Base-by-base conservation (phyloP, 1,140 invertebrate genomes). In the Drosophila serrata region DNA sequence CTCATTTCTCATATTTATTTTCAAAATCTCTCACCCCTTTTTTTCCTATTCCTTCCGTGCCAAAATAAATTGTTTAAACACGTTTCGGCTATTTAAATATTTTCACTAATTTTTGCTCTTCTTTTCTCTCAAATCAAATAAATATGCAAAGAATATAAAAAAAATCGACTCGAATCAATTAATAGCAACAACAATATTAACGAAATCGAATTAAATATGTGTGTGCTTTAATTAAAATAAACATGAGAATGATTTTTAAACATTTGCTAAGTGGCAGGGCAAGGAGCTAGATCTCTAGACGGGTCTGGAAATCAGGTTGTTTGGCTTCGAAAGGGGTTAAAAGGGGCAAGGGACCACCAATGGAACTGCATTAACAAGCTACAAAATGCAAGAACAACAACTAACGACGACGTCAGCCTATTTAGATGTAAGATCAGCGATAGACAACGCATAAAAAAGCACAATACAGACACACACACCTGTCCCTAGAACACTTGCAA, bases 21-120 rank as follows among this genome's bases (percentile, higher is more conserved):
- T 6, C n/a, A 35, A 15, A 43, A 33, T 27, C 29, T 43, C 39
- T 63, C 63, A 37, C 31, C 31, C n/a, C 55, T 51, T 27, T 46
- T 19, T 19, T 7, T 24, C 9, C 35, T 35, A 33, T 13, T 33
- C 31, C 31, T 43, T 48, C 12, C 65, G 27, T 48, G 55, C 53
- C 17, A 39, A 73, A 45, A 62, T 53, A 68, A 72, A 87, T 58
- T 64, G 69, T 84, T 60, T 64, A 61, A 90, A 90, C 85, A 90
- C 85, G 85, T 88, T 88, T 81, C 15, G 74, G 65, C 80, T 88
- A 75, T 88, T 88, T 85, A 90, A 88, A 88, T 90, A 88, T 88
- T 90, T 88, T 81, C 60, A 63, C 85, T 49, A 72, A 90, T 79
- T 75, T 69, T 42, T 75, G 59, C 11, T 39, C 33, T 67, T 68